Conservation (phyloP, 2,888 invertebrate species). For the Sylvicola cinctus region DNA sequence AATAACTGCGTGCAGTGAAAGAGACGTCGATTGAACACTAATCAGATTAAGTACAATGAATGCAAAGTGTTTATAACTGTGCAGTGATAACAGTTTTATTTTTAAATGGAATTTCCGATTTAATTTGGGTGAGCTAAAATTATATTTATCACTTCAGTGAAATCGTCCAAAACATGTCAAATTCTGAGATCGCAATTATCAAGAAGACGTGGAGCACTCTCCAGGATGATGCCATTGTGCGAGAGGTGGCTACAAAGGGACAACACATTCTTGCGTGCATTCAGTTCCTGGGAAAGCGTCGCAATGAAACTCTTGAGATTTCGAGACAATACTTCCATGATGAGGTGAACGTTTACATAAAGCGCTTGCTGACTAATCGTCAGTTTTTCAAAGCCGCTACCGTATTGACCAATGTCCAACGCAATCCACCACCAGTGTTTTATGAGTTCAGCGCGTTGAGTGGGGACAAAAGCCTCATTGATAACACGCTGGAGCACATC, state of each 20-base stretch:
- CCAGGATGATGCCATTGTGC: conserved; percentile 14
- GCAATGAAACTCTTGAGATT: conserved; percentile 13
- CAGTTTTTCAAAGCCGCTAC: conserved; percentile 19
- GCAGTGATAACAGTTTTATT: too few relatives aligned
- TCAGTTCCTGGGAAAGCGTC: conserved; percentile 16
- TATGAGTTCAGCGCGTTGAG: conserved; percentile 34
- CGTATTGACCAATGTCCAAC: conserved; percentile 17
- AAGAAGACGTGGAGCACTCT: conserved; percentile 5
- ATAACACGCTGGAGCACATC: conserved; percentile 44
- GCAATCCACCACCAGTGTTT: conserved; percentile 19
- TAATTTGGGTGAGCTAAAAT: too few relatives aligned
- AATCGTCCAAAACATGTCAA: too few relatives aligned
- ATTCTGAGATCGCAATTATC: too few relatives aligned
- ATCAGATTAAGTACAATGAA: too few relatives aligned
- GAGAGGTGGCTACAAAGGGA: conserved; percentile 22
- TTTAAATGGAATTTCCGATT: too few relatives aligned
- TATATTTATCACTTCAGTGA: too few relatives aligned
- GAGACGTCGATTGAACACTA: too few relatives aligned
- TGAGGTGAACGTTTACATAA: conserved; percentile 20
- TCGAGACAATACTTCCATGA: conserved; percentile 17
- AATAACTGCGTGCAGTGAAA: too few relatives aligned
- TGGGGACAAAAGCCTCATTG: conserved; percentile 33
- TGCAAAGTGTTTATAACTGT: too few relatives aligned
- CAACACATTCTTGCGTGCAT: conserved; percentile 20
- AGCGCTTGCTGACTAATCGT: conserved; percentile 19